Evolutionary conservation across 2,797 vertebrate genomes (phyloP).

Genomic region (Sciurus carolinensis): DNA sequence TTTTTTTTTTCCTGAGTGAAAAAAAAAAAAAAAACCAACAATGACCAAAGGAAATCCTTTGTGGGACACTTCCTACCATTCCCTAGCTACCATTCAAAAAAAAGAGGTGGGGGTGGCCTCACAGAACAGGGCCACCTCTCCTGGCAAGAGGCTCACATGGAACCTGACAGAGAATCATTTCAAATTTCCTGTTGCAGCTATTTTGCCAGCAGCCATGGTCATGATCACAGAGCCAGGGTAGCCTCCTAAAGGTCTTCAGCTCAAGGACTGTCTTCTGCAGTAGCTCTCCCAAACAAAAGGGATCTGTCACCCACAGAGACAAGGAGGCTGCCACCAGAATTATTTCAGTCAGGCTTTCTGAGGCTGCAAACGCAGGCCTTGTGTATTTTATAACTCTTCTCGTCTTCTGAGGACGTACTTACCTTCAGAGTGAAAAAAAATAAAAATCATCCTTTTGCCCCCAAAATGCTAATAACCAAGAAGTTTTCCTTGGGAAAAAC

Average conservation of each 20-base stretch:
- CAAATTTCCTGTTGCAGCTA: conserved; percentile 41
- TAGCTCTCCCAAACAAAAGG: neutral
- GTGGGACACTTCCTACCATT: conserved; percentile 74
- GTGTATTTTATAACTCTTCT: neutral
- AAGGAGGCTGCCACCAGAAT: neutral
- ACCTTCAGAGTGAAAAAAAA: too few relatives aligned
- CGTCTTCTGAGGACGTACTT: neutral
- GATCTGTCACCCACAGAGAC: neutral
- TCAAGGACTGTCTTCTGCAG: neutral
- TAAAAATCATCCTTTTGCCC: neutral
- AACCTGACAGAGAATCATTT: conserved; percentile 29
- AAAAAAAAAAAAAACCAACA: conserved; percentile 72
- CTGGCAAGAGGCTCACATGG: neutral
- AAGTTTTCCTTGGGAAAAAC: neutral
- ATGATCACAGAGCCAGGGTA: neutral
- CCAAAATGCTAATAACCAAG: neutral
- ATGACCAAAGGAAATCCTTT: conserved; percentile 78
- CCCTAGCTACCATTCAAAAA: conserved; percentile 74
- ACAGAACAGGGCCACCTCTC: neutral
- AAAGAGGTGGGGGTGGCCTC: neutral
- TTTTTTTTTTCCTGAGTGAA: conserved; percentile 62
- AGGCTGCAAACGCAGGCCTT: neutral
- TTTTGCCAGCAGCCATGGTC: conserved; percentile 1
- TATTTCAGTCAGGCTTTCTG: neutral
- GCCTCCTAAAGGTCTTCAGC: neutral